Evolutionary conservation across 2,888 invertebrate genomes (phyloP), one percentile per base, ranked within the genome.

Genomic region (Diplazon laetatorius): DNA sequence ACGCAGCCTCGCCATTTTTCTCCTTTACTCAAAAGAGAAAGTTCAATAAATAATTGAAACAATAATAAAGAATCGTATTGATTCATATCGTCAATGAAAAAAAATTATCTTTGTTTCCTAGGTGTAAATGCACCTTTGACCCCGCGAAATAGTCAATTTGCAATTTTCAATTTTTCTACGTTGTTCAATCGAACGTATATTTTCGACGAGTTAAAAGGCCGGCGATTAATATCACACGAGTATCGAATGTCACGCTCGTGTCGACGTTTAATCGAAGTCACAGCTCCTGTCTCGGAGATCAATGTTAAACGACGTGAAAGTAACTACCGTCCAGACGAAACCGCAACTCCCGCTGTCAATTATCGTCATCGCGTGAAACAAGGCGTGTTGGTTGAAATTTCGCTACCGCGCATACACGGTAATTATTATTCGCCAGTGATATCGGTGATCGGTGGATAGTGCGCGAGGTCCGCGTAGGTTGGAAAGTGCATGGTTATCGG

Each of bases 371-470:
- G 37, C 48, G 44, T 22, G 39, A 70, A 68, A 63, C 30, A 39
- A 62, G 14, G 55, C 44, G 35, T 55, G 44, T 50, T 71, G 62
- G 62, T 18, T 44, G 48, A 63, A 72, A 62, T 46, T n/a, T 78
- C 62, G 79, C 76, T 68, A 79, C 76, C 63, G 76, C 71, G 57
- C 72, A 62, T 68, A 69, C 59, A 63, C 42, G 59, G 76, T 76
- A 79, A 79, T 76, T 72, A 76, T 79, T 72, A 69, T 72, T 63
- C 59, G 68, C 68, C 52, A 35, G 35, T 35, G 20, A 66, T 37
- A 76, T 44, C 18, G 68, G 59, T 42, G 59, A 6, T 63, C 52
- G 60, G 68, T 55, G 68, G 55, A 35, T 25, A 55, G 69, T 9
- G 35, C 14, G 39, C n/a, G n/a, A n/a, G n/a, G n/a, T n/a, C n/a